Evolutionary conservation across 1,140 invertebrate genomes (phyloP), one percentile per base, ranked within the genome.

Genomic region (Musca vetustissima): DNA sequence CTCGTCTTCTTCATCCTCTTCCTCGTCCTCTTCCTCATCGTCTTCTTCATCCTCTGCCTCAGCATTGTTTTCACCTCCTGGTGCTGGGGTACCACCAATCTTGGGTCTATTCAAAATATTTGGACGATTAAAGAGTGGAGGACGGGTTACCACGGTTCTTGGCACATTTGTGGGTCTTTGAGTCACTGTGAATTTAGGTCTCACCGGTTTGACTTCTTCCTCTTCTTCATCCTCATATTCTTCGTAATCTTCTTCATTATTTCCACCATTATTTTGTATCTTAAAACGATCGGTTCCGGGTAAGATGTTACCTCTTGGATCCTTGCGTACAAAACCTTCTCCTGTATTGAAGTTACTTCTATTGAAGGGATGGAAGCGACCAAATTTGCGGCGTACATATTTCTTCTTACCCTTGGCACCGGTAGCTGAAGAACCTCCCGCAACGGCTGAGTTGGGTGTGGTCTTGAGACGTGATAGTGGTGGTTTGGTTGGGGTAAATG

Each of bases 201-300:
- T 43, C 4, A 64, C 13, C 50, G 66, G 48, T 68, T 68, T 21
- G 21, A 25, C 43, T 69, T 84, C 83, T 64, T 84, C 84, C 1
- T 84, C 72, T 67, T 84, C 74, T 65, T 85, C 83, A 72, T 85
- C 85, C 28, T 86, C 83, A 19, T 81, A 77, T 6, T 72, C 69
- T 0, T 67, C 65, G 4, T 73, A 71, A 14, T 69, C 64, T 1
- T 65, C 64, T 3, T 65, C 67, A n/a, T n/a, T n/a, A n/a, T n/a
- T n/a, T 19, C 36, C 70, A 9, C 55, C 57, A 53, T 24, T 48
- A 19, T 32, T 68, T 61, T 70, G 47, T 22, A 64, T 7, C 19
- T 73, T 76, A 19, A 80, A 80, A 7, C 74, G 76, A 19, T 76
- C 71, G 1, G 74, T 22, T 14, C 74, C 76, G 0, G 78, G 78